Evolutionary conservation across 1,140 invertebrate species (phyloP).

Genomic region (Trichomalopsis sarcophagae): DNA sequence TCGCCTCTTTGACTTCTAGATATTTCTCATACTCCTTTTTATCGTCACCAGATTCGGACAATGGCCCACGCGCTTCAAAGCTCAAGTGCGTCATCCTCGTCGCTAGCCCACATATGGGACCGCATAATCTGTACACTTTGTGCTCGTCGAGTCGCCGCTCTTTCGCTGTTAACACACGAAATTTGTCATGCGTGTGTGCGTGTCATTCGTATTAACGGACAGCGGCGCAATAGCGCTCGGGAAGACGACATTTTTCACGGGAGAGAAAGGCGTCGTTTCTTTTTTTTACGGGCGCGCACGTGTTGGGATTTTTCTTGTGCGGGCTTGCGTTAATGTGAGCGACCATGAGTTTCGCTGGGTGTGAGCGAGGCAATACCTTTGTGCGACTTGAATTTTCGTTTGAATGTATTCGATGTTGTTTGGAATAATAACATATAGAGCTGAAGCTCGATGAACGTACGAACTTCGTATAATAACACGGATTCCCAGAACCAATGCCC

Average conservation of each 20-base stretch:
- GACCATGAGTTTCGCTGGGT: background rate
- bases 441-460: too few relatives aligned
- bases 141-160: background rate
- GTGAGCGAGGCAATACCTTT: too few relatives aligned
- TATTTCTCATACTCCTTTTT: background rate
- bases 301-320: background rate
- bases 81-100: background rate
- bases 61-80: background rate
- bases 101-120: background rate
- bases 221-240: too few relatives aligned
- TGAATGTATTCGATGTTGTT: too few relatives aligned
- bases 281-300: background rate
- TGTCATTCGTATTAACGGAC: constrained; percentile 28
- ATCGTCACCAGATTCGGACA: background rate
- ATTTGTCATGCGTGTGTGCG: background rate
- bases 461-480: too few relatives aligned
- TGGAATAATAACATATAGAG: too few relatives aligned
- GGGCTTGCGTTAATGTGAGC: background rate
- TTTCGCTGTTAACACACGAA: background rate
- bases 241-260: constrained; percentile 22
- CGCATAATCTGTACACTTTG: background rate
- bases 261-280: constrained; percentile 14
- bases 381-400: too few relatives aligned
- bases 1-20: background rate
- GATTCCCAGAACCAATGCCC: too few relatives aligned